Conservation (phyloP, 1,140 invertebrate genomes). For the Dendroctonus ponderosae region DNA sequence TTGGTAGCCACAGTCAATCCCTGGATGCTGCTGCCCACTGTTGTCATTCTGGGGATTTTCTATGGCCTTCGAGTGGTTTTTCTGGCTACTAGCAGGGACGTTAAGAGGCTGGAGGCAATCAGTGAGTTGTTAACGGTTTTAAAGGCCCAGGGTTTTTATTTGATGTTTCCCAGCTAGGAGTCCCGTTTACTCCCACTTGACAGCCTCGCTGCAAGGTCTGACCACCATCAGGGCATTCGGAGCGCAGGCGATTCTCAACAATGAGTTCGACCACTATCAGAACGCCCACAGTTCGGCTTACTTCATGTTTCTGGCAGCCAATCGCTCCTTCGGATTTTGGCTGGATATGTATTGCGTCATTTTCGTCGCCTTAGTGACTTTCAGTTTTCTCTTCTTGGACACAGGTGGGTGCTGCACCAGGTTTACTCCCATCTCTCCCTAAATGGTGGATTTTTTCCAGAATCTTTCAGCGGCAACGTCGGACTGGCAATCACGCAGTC, state of each 20-base stretch:
- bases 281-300: slow-evolving; percentile 63
- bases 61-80: slow-evolving; percentile 70
- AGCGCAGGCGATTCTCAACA: slow-evolving; percentile 64
- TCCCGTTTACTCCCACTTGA: slow-evolving; percentile 82
- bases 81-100: slow-evolving; percentile 73
- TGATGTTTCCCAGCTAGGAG: slow-evolving; percentile 60
- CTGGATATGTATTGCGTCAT: slow-evolving; percentile 70
- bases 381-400: slow-evolving; percentile 56
- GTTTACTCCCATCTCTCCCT: background rate
- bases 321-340: slow-evolving; percentile 59
- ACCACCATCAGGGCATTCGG: slow-evolving; percentile 76
- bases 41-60: slow-evolving; percentile 63
- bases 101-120: slow-evolving; percentile 81
- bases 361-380: slow-evolving; percentile 59
- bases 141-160: background rate
- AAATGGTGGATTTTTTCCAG: slow-evolving; percentile 37
- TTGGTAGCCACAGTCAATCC: slow-evolving; percentile 60
- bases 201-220: slow-evolving; percentile 74
- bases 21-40: slow-evolving; percentile 69
- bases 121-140: slow-evolving; percentile 57
- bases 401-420: slow-evolving; percentile 44
- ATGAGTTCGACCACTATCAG: slow-evolving; percentile 65
- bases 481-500: slow-evolving; percentile 58
- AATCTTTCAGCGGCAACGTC: slow-evolving; percentile 55
- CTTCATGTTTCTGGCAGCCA: slow-evolving; percentile 68